These are phyloP conservation scores for Prionailurus viverrinus DNA, from an alignment of 2,113 vertebrate genomes.

Conservation along the genomic window DNA sequence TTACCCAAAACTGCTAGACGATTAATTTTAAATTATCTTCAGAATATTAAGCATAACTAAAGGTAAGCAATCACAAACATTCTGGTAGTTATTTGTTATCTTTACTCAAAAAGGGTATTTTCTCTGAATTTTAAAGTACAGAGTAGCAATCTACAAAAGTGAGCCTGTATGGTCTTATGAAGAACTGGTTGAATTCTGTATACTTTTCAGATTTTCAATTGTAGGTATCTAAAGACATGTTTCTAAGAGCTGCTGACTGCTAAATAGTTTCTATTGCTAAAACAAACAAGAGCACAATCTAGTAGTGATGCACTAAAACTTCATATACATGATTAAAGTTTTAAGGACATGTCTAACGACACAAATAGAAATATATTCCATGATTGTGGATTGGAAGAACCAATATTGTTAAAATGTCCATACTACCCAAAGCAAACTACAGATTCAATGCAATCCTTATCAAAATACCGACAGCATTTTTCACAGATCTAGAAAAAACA, in stretches of 20 bases:
- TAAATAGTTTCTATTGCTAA: slow-evolving; percentile 6
- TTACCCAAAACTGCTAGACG: neutral
- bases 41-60: slow-evolving; percentile 3
- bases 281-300: slow-evolving; percentile 6
- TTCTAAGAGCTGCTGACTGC: neutral
- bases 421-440: neutral
- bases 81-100: neutral
- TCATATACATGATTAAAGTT: neutral
- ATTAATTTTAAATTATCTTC: slow-evolving; percentile 10
- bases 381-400: neutral
- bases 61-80: neutral
- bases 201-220: neutral
- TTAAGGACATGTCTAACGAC: neutral
- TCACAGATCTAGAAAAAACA: neutral
- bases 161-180: neutral
- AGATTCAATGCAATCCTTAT: neutral
- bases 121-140: slow-evolving; percentile 14
- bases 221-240: neutral
- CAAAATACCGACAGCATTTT: neutral
- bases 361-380: neutral
- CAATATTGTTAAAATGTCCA: neutral
- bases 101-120: neutral
- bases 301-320: neutral
- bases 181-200: neutral
- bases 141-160: neutral